Base-by-base conservation (phyloP, 2,113 vertebrate species). In the Gadus chalcogrammus region DNA sequence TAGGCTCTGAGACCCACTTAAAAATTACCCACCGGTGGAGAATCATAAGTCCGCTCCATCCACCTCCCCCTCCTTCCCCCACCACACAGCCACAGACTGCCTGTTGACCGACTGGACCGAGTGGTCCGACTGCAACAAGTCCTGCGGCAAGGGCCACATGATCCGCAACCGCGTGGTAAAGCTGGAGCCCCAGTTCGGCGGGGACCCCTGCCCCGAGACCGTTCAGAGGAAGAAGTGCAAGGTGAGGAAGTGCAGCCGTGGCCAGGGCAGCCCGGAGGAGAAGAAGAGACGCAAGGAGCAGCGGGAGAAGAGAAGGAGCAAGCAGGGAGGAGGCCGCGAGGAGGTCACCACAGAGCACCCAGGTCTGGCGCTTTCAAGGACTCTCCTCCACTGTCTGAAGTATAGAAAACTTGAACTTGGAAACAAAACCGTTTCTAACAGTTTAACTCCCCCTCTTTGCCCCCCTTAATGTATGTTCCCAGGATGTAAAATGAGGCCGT, bases 121-220 rank as follows among this genome's bases (percentile, higher is more conserved):
- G 61, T 99, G 97, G 97, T 97, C 96, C 0, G 95, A 99, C 84
- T 99, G 97, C 82, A 99, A 97, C 66, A 99, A 97, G 76, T 98
- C 97, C 0, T 99, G 97, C 15, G 97, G 97, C 9, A 99, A 98
- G 81, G 97, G 97, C 62, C 97, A 99, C 67, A 91, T 93, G 79
- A 97, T 98, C 84, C 93, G 96, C 76, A 98, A 95, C 0, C 94
- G 97, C 71, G 90, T 92, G 82, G 94, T 98, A 12, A 94, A 92
- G 81, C 84, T 93, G 85, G 97, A 99, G 87, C 94, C 96, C 15
- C 97, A 98, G 91, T 99, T 99, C 78, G 96, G 97, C 16, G 97
- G 97, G 0, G 80, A 93, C 64, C 78, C 90, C 1, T 99, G 97
- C 72, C 92, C 93, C 4, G 97, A 98, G 88, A 94, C 94, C 0